Percentiles rank a stretch among this genome's conserved stretches.
Conservation (phyloP, 1,140 invertebrate species). For the Physella acuta region DNA sequence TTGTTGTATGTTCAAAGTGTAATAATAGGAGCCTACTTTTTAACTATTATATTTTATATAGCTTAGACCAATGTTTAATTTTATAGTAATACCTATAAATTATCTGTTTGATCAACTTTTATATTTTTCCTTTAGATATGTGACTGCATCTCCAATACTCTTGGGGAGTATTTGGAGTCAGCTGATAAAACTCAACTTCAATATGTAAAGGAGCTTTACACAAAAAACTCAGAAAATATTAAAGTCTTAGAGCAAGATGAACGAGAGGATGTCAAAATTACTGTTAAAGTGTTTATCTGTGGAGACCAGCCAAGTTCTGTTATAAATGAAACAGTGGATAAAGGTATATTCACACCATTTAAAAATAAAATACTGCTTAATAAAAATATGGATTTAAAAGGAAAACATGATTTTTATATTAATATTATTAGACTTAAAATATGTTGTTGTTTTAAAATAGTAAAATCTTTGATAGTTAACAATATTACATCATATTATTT, state of each 20-base stretch:
- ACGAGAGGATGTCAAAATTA: constrained; percentile 22
- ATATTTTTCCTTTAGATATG: neutral
- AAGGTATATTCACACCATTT: no score
- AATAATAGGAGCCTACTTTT: constrained; percentile 14
- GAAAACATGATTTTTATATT: no score
- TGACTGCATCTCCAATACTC: constrained; percentile 11
- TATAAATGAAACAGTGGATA: constrained; percentile 4
- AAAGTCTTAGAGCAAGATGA: constrained; percentile 20
- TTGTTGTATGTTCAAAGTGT: neutral
- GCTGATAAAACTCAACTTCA: constrained; percentile 19
- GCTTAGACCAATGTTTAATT: neutral
- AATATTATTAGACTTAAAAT: no score
- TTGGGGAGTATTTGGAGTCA: constrained; percentile 7
- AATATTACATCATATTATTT: no score
- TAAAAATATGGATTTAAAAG: no score
- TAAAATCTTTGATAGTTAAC: no score
- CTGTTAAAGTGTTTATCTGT: constrained; percentile 22
- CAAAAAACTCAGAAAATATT: constrained; percentile 17
- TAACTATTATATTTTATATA: constrained; percentile 23
- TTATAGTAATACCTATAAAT: neutral
- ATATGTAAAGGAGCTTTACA: constrained; percentile 21
- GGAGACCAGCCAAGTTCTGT: constrained; percentile 4
- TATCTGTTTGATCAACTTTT: neutral
- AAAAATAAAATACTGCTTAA: no score
- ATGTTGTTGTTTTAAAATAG: no score